These are phyloP conservation scores for Temnothorax ravouxi DNA, from an alignment of 2,888 invertebrate species.

Conservation along the genomic window DNA sequence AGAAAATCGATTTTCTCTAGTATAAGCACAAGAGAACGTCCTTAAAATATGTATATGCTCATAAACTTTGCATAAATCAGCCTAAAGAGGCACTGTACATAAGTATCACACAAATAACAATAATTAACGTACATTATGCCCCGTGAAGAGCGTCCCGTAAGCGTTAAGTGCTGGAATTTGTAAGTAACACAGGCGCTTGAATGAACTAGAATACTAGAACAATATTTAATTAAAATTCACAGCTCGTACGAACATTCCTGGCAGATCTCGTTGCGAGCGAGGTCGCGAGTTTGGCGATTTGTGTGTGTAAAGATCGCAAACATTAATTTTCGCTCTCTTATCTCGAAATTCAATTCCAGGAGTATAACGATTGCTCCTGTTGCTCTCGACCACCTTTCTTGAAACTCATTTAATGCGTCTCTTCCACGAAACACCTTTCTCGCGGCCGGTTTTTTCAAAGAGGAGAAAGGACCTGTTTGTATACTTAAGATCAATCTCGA, in stretches of 20 bases:
- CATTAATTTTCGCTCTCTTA: neutral
- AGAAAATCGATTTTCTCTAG: too few species aligned
- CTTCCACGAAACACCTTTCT: constrained; percentile 49
- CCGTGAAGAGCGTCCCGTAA: neutral
- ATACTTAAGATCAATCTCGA: constrained; percentile 53
- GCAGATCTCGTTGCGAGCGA: neutral
- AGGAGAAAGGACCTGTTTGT: constrained; percentile 15
- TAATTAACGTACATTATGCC: neutral
- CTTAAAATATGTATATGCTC: too few species aligned
- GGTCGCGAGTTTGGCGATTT: neutral
- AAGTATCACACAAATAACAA: neutral
- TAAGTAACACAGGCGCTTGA: neutral
- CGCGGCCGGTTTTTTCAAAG: constrained; percentile 30
- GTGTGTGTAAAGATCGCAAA: constrained; percentile 3
- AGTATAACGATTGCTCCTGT: neutral
- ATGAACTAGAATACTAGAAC: constrained; percentile 7
- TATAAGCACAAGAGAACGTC: too few species aligned
- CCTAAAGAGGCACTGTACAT: neutral
- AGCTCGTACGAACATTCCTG: neutral
- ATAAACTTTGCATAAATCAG: neutral
- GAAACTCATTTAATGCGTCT: constrained; percentile 23
- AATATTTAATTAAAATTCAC: neutral
- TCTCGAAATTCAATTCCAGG: neutral
- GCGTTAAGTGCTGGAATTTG: neutral
- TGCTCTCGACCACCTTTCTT: constrained; percentile 12